A percentile compares a stretch with the other conserved stretches of the same genome.
These are phyloP conservation scores for Chionodraco myersi DNA, from an alignment of 2,113 vertebrate genomes.

Conservation along the genomic window DNA sequence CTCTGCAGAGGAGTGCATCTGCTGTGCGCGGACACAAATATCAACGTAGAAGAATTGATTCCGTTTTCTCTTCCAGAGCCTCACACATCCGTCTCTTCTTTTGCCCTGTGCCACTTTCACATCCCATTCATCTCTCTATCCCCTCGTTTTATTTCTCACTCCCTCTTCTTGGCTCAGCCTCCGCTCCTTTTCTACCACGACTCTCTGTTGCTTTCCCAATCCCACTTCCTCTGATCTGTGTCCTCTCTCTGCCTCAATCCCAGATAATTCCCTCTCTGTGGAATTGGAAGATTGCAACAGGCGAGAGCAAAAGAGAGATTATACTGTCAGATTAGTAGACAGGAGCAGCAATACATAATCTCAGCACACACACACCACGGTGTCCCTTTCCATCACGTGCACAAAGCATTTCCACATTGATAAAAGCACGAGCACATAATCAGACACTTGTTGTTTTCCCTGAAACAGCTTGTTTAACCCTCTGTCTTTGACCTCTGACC, in stretches of 20 bases:
- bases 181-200: conserved; percentile 6
- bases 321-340: conserved; percentile 84
- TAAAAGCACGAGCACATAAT: conserved; percentile 58
- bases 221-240: conserved; percentile 75
- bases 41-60: conserved; percentile 6
- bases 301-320: conserved; percentile 84
- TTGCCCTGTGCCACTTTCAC: conserved; percentile 3
- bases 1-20: conserved; percentile 59
- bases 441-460: conserved; percentile 67
- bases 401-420: conserved; percentile 71
- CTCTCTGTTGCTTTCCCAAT: conserved; percentile 57
- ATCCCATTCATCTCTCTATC: conserved; percentile 26
- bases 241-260: conserved; percentile 80
- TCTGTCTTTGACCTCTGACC: conserved; percentile 65
- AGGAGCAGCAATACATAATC: conserved; percentile 82
- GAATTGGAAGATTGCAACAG: conserved; percentile 83
- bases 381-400: conserved; percentile 55
- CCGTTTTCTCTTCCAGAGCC: conserved; percentile 1
- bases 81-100: background rate
- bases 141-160: background rate
- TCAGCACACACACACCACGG: conserved; percentile 56
- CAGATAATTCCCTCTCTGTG: conserved; percentile 83
- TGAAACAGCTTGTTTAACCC: conserved; percentile 72
- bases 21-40: conserved; percentile 52
- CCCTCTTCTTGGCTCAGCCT: conserved; percentile 5